Evolutionary conservation across 2,797 vertebrate species (phyloP), one percentile per base, ranked within the genome.

Genomic region (Simalia tracyae): DNA sequence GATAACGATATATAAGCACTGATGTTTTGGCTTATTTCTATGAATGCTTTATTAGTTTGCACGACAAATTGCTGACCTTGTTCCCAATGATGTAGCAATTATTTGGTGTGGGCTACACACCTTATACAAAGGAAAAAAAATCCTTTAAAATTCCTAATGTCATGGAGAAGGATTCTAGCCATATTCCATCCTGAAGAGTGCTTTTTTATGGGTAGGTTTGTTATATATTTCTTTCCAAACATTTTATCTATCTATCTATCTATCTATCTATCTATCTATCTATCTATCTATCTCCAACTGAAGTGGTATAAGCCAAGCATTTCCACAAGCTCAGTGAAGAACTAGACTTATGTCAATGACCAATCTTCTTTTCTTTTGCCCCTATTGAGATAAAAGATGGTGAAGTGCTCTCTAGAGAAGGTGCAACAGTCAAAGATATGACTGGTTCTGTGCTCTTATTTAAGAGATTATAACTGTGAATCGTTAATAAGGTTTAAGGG

Each of bases 401-500:
- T 54, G 10, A 15, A 63, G 36, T 76, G 9, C 63, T 91, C 26
- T 93, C 92, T 24, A 0, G 10, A 94, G 86, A 90, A 91, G 24
- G 64, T 36, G 11, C 28, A 6, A 10, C 68, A 88, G 17, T 91
- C 72, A 63, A 50, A 9, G 36, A 88, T 89, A 59, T 61, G 28
- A 72, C 24, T 92, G 61, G 93, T 42, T 93, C 63, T 87, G 26
- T 11, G 84, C 85, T 10, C 42, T 93, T 60, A 42, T 46, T 63
- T 63, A 28, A 86, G 2, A 12, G 1, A 50, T 89, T 9, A 2
- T 86, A 66, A 9, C 57, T 93, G 3, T 22, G 94, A 93, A 86
- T 91, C 60, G 15, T 28, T 95, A 56, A 84, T 92, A 93, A 91
- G 42, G 54, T 76, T 76, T 92, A 93, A 91, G 10, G 36, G 84